Percentiles rank a stretch among this genome's conserved stretches.
Conservation (phyloP, 2,113 vertebrate genomes). For the Tursiops truncatus region DNA sequence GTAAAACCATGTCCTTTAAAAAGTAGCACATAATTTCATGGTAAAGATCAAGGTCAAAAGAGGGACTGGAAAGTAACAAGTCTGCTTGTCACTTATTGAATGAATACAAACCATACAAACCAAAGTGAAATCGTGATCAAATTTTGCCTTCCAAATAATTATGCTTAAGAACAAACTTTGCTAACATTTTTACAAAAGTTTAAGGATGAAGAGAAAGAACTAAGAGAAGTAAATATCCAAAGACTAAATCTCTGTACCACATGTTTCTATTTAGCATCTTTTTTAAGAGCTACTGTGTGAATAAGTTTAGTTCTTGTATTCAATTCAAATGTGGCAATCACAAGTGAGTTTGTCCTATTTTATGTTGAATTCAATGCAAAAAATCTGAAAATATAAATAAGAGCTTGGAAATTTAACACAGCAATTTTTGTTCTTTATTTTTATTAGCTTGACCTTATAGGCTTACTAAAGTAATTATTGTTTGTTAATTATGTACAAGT, state of each 20-base stretch:
- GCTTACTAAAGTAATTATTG: slow-evolving; percentile 38
- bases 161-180: not conserved
- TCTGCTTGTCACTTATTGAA: not conserved
- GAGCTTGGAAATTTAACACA: not conserved
- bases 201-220: not conserved
- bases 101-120: not conserved
- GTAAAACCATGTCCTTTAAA: not conserved
- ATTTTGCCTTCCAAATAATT: not conserved
- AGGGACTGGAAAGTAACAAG: not conserved
- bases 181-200: not conserved
- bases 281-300: not conserved
- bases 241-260: not conserved
- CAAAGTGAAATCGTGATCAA: not conserved
- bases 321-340: not conserved
- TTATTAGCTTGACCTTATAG: slow-evolving; percentile 17
- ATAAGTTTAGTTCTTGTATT: not conserved
- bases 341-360: not conserved
- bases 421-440: slow-evolving; percentile 8
- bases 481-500: slow-evolving; percentile 47
- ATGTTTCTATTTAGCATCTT: not conserved
- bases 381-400: not conserved
- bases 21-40: not conserved
- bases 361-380: not conserved
- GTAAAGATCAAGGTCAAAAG: not conserved
- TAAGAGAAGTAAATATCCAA: not conserved